These are phyloP conservation scores for Gobiocypris rarus DNA, from an alignment of 2,113 vertebrate species.

Conservation along the genomic window DNA sequence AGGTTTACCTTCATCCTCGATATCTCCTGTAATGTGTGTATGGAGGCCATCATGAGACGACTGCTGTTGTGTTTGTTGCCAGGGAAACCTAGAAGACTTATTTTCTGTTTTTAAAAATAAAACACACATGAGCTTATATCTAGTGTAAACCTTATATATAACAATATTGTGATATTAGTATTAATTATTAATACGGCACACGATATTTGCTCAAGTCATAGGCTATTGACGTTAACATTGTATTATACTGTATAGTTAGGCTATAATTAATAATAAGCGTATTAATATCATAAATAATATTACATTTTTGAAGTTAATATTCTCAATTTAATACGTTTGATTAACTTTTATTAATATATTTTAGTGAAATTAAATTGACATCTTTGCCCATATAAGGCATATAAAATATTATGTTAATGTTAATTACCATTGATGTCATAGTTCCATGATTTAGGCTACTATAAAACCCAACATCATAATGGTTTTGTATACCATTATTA, in stretches of 20 bases:
- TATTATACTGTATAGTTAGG: background rate
- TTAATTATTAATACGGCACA: background rate
- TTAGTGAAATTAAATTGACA: too few species aligned
- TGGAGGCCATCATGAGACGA: conserved; percentile 34
- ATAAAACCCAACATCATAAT: too few species aligned
- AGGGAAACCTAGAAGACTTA: conserved; percentile 14
- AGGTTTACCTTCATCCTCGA: conserved; percentile 48
- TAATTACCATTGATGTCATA: too few species aligned
- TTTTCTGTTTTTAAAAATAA: background rate
- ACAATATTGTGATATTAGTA: background rate
- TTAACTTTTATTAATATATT: background rate
- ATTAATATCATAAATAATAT: background rate
- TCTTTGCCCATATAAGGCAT: too few species aligned
- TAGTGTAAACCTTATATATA: background rate
- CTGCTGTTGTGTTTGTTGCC: conserved; percentile 49
- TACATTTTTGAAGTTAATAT: background rate
- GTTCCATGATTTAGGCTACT: too few species aligned
- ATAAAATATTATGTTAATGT: too few species aligned
- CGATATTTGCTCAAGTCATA: background rate
- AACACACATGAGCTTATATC: background rate
- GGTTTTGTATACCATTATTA: too few species aligned
- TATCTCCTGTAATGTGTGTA: conserved; percentile 36
- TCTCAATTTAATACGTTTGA: background rate
- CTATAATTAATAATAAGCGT: background rate
- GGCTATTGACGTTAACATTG: background rate